Evolutionary conservation across 2,888 invertebrate genomes (phyloP), one percentile per base, ranked within the genome.

Genomic region (Trilocha varians): DNA sequence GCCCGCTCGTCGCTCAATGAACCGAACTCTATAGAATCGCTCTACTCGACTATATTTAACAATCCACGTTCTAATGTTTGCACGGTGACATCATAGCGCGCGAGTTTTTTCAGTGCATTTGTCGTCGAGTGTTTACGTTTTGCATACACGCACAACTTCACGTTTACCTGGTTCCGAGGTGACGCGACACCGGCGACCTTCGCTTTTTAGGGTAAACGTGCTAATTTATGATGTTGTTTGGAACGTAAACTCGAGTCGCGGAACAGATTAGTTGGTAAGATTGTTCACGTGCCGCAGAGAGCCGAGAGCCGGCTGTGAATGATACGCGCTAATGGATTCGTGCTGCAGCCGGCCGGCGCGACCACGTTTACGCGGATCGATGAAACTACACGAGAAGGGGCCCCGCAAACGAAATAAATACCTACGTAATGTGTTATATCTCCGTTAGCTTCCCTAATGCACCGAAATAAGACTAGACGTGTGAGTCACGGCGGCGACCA

Each of bases 1-100:
- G 84, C 82, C 64, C 74, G 77, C 72, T 71, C 78, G 82, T 80
- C 84, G 82, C 78, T 84, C 84, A 83, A 84, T 84, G 85, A 76
- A 79, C 72, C 74, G 66, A 62, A 58, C 60, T 62, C 66, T 62
- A 70, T 70, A 70, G 70, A 70, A 71, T 71, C 74, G 70, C 72
- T 62, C 65, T 67, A 65, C 74, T 71, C 67, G 66, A 75, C 83
- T 85, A 84, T 78, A 68, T 83, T 73, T 80, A 80, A 70, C 25
- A 67, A 73, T 79, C 62, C 68, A 78, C 74, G 73, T 57, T 72
- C 70, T 70, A 67, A 73, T 77, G 77, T 80, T 78, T 78, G 79
- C 72, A 63, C 70, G 73, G 71, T 85, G 85, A 85, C 84, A 85
- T 85, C 85, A 85, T 71, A 72, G 60, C 56, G 62, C 65, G 65